Percentiles rank a stretch among this genome's conserved stretches.
These are phyloP conservation scores for Danionella cerebrum DNA, from an alignment of 2,113 vertebrate species.

Conservation along the genomic window DNA sequence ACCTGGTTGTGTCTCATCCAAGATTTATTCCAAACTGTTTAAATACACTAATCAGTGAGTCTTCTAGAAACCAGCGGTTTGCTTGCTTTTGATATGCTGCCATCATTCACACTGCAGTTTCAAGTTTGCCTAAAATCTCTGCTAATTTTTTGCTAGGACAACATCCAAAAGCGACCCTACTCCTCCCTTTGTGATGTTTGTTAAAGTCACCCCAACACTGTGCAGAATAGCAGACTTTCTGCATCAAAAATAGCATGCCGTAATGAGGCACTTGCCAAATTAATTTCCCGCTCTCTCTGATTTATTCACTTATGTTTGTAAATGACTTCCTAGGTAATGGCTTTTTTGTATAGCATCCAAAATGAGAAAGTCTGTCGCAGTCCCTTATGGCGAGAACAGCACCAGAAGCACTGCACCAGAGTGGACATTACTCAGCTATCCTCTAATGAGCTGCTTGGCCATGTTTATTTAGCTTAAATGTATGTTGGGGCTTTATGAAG, in stretches of 20 bases:
- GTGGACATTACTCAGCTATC: slow-evolving; percentile 2
- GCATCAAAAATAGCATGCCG: not conserved
- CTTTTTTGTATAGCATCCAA: slow-evolving; percentile 38
- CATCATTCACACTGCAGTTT: not conserved
- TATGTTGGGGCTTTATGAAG: not conserved
- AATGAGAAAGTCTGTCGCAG: not conserved
- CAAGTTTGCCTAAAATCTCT: slow-evolving; percentile 1
- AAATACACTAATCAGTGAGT: slow-evolving; percentile 3
- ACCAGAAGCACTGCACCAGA: not conserved
- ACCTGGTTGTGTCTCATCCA: slow-evolving; percentile 1
- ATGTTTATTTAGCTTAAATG: slow-evolving; percentile 6
- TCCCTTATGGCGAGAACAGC: not conserved
- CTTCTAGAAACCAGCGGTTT: slow-evolving; percentile 7
- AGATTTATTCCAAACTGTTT: not conserved
- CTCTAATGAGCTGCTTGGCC: not conserved
- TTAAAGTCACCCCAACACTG: not conserved
- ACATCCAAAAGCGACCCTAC: slow-evolving; percentile 27
- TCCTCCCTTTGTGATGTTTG: not conserved
- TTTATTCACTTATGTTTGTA: slow-evolving; percentile 40
- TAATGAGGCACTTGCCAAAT: not conserved
- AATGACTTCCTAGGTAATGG: slow-evolving; percentile 36
- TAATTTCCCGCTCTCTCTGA: slow-evolving; percentile 13
- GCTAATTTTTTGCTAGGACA: slow-evolving; percentile 13
- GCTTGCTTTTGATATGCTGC: not conserved
- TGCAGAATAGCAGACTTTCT: not conserved